These are phyloP conservation scores for Willisornis vidua DNA, from an alignment of 2,113 vertebrate genomes.

Conservation along the genomic window DNA sequence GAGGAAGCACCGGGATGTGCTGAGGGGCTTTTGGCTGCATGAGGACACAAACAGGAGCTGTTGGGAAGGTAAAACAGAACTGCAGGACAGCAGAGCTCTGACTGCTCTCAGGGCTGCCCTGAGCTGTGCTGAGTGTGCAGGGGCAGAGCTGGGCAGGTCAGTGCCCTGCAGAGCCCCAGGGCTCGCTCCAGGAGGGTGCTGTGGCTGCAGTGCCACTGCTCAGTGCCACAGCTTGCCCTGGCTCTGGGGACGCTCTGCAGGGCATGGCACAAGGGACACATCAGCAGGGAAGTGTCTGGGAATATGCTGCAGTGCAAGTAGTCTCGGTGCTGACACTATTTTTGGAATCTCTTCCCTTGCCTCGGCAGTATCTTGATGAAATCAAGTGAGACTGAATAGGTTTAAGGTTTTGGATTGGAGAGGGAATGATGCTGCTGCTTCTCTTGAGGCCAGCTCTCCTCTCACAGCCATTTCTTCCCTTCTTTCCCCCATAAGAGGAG, in stretches of 20 bases:
- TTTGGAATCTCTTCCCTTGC: background rate
- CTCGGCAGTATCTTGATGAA: background rate
- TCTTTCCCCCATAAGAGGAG: background rate
- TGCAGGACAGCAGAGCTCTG: background rate
- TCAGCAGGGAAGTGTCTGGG: background rate
- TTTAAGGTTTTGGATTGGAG: background rate
- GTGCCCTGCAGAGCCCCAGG: background rate
- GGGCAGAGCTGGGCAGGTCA: no score
- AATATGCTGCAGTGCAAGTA: background rate
- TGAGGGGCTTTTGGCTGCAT: background rate
- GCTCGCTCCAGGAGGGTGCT: background rate
- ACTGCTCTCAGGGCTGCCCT: background rate
- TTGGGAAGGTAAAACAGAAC: background rate
- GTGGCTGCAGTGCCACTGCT: background rate
- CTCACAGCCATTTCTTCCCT: background rate
- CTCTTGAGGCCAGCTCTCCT: background rate
- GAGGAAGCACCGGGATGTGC: background rate
- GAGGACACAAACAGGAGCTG: background rate
- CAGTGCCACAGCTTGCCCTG: background rate
- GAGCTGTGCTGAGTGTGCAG: background rate
- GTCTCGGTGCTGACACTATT: background rate
- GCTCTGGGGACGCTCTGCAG: background rate
- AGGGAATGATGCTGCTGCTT: background rate
- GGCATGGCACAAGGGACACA: background rate
- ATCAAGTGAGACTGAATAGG: background rate